Conservation (phyloP, 2,888 invertebrate species). For the Drosophila borborema region DNA sequence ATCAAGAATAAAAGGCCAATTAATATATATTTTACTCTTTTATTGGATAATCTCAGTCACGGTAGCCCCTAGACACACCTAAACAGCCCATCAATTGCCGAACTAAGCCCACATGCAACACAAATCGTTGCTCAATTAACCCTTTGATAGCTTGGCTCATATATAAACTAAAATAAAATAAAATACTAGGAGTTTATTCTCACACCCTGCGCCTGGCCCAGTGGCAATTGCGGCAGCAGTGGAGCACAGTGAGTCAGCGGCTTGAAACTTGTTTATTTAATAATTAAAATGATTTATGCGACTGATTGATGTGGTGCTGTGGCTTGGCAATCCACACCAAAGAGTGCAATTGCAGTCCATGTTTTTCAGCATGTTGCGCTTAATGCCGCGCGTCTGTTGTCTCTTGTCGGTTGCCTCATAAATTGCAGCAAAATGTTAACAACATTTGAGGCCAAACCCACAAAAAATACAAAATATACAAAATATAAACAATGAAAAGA, state of each 20-base stretch:
- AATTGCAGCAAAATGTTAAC: slow-evolving; percentile 72
- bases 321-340: slow-evolving; percentile 51
- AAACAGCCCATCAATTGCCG: slow-evolving; percentile 11
- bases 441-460: slow-evolving; percentile 59
- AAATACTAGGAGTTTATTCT: slow-evolving; percentile 4
- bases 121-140: slow-evolving; percentile 62
- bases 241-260: slow-evolving; percentile 47
- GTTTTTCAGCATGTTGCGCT: slow-evolving; percentile 69
- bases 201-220: slow-evolving; percentile 10
- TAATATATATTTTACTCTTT: neutral
- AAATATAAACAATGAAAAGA: neutral
- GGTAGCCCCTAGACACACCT: slow-evolving; percentile 5
- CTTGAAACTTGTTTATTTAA: slow-evolving; percentile 71
- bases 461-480: slow-evolving; percentile 7
- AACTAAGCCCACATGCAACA: slow-evolving; percentile 1
- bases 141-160: slow-evolving; percentile 57
- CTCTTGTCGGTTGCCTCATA: slow-evolving; percentile 33
- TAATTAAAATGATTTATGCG: slow-evolving; percentile 80
- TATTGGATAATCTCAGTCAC: slow-evolving; percentile 5
- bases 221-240: slow-evolving; percentile 15
- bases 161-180: slow-evolving; percentile 6
- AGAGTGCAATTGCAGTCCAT: slow-evolving; percentile 60
- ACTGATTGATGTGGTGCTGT: slow-evolving; percentile 72
- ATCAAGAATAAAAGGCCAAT: neutral
- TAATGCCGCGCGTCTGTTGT: slow-evolving; percentile 55